phyloP scores from a whole-genome alignment of 2,888 invertebrate species.

The Hetaerina titia region DNA sequence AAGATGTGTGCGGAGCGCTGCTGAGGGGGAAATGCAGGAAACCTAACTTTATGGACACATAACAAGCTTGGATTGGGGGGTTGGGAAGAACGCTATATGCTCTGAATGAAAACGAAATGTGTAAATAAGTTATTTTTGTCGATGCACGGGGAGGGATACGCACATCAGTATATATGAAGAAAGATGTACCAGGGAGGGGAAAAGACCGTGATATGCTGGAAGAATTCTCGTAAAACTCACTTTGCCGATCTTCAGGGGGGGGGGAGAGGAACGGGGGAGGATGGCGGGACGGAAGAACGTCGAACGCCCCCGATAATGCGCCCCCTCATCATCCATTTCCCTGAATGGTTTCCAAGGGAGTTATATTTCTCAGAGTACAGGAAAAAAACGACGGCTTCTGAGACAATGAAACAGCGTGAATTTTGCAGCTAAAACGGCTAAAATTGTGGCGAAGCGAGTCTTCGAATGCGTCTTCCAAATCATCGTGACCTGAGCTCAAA shows the following conservation, averaged over 20 bases:
- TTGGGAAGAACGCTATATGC: neutral
- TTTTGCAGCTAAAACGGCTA: too few species aligned
- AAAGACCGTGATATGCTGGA: neutral
- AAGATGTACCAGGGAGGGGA: neutral
- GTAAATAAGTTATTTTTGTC: slow-evolving; percentile 27
- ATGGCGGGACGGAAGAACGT: neutral
- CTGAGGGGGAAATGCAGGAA: neutral
- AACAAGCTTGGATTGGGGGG: neutral
- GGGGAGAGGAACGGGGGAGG: neutral
- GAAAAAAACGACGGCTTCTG: neutral
- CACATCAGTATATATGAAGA: slow-evolving; percentile 8
- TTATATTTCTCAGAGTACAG: neutral
- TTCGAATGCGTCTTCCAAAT: too few species aligned
- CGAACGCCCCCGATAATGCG: neutral
- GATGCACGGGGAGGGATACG: neutral
- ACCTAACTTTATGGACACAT: slow-evolving; percentile 30
- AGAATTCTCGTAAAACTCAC: slow-evolving; percentile 26
- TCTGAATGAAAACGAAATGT: slow-evolving; percentile 12
- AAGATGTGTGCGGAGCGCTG: neutral
- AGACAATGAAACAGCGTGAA: neutral
- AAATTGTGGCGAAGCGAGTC: too few species aligned
- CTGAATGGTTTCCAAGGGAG: neutral
- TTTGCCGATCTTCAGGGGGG: neutral
- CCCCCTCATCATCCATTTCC: neutral
- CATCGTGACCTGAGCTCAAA: too few species aligned